Conservation (phyloP, 2,113 vertebrate genomes). For the Lethenteron reissneri region DNA sequence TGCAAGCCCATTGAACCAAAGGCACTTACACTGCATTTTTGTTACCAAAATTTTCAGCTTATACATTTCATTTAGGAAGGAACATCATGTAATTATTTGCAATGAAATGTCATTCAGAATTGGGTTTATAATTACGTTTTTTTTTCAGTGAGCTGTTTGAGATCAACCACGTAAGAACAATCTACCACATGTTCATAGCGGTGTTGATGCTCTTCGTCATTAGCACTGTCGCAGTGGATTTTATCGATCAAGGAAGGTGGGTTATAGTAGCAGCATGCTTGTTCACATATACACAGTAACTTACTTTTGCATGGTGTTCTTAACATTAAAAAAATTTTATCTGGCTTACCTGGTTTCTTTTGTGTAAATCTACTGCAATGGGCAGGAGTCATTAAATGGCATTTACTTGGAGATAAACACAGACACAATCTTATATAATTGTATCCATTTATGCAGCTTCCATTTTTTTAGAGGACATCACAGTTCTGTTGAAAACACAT, state of each 20-base stretch:
- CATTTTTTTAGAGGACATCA: not conserved
- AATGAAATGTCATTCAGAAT: not conserved
- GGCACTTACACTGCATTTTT: not conserved
- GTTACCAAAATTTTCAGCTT: not conserved
- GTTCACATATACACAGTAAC: too few relatives aligned
- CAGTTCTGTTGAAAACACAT: slow-evolving; percentile 6
- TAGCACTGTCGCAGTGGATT: slow-evolving; percentile 70
- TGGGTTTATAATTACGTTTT: not conserved
- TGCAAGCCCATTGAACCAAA: not conserved
- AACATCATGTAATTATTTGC: not conserved
- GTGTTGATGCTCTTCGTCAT: slow-evolving; percentile 80
- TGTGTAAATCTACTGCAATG: not conserved
- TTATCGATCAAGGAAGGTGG: slow-evolving; percentile 86
- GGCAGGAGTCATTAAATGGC: not conserved
- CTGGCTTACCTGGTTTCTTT: not conserved
- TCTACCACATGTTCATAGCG: slow-evolving; percentile 97
- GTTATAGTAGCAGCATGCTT: slow-evolving; percentile 8
- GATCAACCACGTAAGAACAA: slow-evolving; percentile 85
- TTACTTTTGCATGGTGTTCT: too few relatives aligned
- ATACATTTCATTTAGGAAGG: not conserved
- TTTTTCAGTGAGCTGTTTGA: slow-evolving; percentile 67
- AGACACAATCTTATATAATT: not conserved
- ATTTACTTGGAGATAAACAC: not conserved
- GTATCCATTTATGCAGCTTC: not conserved
- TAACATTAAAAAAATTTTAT: too few relatives aligned